Evolutionary conservation across 2,797 vertebrate genomes (phyloP).

Genomic region (Phrynocephalus vlangalii): DNA sequence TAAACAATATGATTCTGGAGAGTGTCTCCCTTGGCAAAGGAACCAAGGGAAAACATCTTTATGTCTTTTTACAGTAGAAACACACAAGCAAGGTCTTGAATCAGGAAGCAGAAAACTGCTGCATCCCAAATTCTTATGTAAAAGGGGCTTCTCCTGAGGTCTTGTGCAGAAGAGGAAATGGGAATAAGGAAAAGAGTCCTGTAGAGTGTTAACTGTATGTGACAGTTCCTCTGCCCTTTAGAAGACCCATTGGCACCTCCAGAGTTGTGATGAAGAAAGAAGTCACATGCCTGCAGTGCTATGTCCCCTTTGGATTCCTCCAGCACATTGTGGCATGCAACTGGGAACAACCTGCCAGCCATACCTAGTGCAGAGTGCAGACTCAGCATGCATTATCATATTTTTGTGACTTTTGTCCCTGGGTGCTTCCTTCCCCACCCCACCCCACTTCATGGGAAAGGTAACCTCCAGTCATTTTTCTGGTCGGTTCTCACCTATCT

Average conservation of each 20-base stretch:
- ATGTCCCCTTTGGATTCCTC: neutral
- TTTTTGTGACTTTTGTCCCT: conserved; percentile 12
- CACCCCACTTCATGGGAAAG: neutral
- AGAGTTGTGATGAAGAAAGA: conserved; percentile 6
- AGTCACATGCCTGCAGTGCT: neutral
- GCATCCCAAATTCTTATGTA: neutral
- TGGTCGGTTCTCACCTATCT: neutral
- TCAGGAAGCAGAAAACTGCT: conserved; percentile 13
- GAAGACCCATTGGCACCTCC: neutral
- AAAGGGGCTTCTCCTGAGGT: neutral
- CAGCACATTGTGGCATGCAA: neutral
- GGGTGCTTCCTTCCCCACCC: neutral
- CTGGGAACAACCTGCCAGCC: neutral
- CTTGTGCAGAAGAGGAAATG: conserved; percentile 23
- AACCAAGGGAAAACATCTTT: neutral
- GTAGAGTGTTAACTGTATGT: conserved; percentile 8
- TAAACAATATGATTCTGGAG: neutral
- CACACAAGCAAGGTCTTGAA: neutral
- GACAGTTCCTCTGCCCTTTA: neutral
- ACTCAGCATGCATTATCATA: neutral
- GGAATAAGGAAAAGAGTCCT: neutral
- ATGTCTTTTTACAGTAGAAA: conserved; percentile 1
- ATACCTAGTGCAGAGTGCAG: neutral
- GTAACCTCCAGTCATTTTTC: neutral
- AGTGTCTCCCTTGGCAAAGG: neutral